Percentiles rank a stretch among this genome's conserved stretches.
phyloP scores from a whole-genome alignment of 2,888 invertebrate genomes.

The Calliphora vomitoria region DNA sequence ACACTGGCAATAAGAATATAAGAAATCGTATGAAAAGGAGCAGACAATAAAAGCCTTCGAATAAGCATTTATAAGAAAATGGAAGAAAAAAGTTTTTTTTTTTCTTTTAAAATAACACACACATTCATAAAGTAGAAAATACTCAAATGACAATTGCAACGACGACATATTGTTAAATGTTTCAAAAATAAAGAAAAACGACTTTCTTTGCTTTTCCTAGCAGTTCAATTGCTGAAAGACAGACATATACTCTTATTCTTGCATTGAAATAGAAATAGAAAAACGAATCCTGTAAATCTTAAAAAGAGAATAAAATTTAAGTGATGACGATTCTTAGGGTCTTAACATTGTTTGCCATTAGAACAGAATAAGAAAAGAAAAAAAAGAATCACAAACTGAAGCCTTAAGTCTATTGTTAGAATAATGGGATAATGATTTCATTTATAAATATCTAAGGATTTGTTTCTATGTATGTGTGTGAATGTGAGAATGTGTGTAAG shows the following conservation, averaged over 20 bases:
- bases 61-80: constrained; percentile 33
- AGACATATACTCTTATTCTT: constrained; percentile 3
- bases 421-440: constrained; percentile 64
- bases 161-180: constrained; percentile 68
- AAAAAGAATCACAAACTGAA: constrained; percentile 16
- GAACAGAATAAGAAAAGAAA: not conserved
- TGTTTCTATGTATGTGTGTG: not conserved
- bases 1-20: not conserved
- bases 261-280: constrained; percentile 9
- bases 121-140: constrained; percentile 25
- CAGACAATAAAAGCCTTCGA: constrained; percentile 64
- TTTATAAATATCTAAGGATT: constrained; percentile 3
- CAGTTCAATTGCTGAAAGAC: constrained; percentile 38
- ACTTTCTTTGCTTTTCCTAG: constrained; percentile 21
- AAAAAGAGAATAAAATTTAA: constrained; percentile 47
- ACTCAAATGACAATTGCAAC: constrained; percentile 69
- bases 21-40: constrained; percentile 27
- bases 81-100: not conserved
- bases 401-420: constrained; percentile 55
- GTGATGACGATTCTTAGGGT: constrained; percentile 52
- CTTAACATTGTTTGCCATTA: constrained; percentile 35
- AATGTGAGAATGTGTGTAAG: not conserved
- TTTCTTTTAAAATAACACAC: not conserved
- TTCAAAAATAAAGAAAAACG: constrained; percentile 36
- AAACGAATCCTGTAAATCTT: constrained; percentile 47